A percentile compares a stretch with the other conserved stretches of the same genome.
phyloP scores from a whole-genome alignment of 2,797 vertebrate species.

The Sebastes iracundus region DNA sequence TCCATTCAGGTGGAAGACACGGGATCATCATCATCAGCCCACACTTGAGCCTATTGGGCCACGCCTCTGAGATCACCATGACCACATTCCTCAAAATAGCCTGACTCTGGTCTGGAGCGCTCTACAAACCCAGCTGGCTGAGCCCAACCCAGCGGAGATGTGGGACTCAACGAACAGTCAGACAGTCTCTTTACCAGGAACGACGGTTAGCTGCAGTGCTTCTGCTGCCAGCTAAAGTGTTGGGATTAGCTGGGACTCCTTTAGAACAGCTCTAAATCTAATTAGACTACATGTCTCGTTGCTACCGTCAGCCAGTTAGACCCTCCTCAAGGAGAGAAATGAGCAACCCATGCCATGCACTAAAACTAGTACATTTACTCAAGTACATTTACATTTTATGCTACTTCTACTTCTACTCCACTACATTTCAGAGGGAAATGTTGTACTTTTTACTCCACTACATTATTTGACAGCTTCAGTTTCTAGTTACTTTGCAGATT shows the following conservation, averaged over 20 bases:
- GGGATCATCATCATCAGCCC: constrained; percentile 39
- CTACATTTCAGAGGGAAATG: background rate
- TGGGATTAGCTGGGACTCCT: constrained; percentile 75
- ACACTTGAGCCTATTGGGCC: constrained; percentile 54
- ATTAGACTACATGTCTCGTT: constrained; percentile 59
- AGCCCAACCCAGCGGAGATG: constrained; percentile 52
- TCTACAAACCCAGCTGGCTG: constrained; percentile 41
- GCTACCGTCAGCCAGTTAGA: constrained; percentile 16
- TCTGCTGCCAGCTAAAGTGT: constrained; percentile 30
- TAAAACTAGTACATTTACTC: background rate
- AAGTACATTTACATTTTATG: background rate
- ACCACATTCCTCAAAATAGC: constrained; percentile 70
- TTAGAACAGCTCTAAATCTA: constrained; percentile 80
- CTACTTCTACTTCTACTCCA: background rate
- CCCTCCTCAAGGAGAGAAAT: background rate
- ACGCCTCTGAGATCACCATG: constrained; percentile 53
- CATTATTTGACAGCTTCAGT: background rate
- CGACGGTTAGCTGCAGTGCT: constrained; percentile 25
- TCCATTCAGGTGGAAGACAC: constrained; percentile 59
- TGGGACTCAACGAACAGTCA: constrained; percentile 33
- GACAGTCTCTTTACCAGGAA: constrained; percentile 27
- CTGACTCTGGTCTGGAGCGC: constrained; percentile 15
- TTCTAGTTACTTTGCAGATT: background rate
- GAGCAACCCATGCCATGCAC: background rate
- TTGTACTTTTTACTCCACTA: background rate